Evolutionary conservation across 2,113 vertebrate genomes (phyloP), one percentile per base, ranked within the genome.

Genomic region (Paracanthobrama guichenoti): DNA sequence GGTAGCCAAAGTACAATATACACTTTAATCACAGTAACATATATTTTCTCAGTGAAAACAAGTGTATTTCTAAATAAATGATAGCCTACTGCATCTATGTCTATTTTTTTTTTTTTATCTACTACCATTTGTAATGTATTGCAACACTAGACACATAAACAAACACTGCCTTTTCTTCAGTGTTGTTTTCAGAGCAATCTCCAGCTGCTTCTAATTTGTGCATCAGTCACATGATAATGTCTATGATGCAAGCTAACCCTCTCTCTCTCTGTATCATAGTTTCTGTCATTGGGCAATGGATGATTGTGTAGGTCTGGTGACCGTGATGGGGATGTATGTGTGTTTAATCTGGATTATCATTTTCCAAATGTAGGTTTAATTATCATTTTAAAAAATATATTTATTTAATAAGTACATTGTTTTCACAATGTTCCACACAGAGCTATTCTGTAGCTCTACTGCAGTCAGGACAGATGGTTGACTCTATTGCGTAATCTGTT

Each of bases 401-500:
- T 55, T 55, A 20, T 55, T 55, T 55, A 55, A 55, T 55, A 55
- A 55, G 53, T 55, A 20, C 50, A 55, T 20, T 20, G 16, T 20
- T 7, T 8, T 8, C 53, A 55, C 53, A 55, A 14, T 55, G 53
- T 55, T 55, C 11, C 12, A 48, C 46, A 55, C 53, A 55, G 18
- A 20, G 18, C 2, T 8, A 20, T 22, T 55, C 50, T 55, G 50
- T 55, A 55, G 7, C 18, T 55, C 18, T 55, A 22, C 3, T 53
- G 55, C 3, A 16, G 79, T 48, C 80, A 82, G 64, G 48, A 82
- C 80, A 82, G 80, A 82, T 82, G 80, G 80, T 57, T 16, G 46
- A 28, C 31, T 81, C 31, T 53, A 71, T 72, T 82, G 80, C 80
- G 22, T 82, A 82, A 82, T 82, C 79, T 67, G 22, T 72, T 82